Conservation (phyloP, 2,888 invertebrate species). For the Tenthredo amoena region DNA sequence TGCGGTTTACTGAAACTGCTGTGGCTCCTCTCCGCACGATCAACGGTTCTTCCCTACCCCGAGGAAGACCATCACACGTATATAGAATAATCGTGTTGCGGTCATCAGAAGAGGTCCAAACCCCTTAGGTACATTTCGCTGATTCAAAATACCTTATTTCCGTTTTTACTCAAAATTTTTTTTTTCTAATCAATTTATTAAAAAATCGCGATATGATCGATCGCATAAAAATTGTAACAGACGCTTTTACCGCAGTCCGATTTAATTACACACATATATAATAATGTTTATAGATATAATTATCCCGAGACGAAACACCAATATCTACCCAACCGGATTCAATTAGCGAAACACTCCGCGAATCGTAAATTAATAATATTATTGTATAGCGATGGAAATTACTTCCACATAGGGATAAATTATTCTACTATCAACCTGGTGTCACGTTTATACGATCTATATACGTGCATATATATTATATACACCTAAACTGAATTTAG, state of each 20-base stretch:
- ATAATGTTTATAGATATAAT: not conserved
- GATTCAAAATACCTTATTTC: not conserved
- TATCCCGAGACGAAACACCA: not conserved
- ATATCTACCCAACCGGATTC: not conserved
- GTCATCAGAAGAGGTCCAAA: not conserved
- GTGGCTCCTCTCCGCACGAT: not conserved
- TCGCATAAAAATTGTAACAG: no score
- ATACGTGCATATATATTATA: not conserved
- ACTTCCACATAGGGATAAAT: conserved; percentile 24
- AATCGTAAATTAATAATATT: conserved; percentile 41
- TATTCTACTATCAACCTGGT: not conserved
- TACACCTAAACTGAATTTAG: not conserved
- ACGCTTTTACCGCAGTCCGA: no score
- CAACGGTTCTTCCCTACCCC: not conserved
- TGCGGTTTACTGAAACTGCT: not conserved
- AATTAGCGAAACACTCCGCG: conserved; percentile 32
- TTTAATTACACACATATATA: not conserved
- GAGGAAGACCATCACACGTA: not conserved
- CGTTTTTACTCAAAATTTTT: no score
- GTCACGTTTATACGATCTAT: not conserved
- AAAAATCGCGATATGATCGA: no score
- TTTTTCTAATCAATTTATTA: not conserved
- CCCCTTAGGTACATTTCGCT: not conserved
- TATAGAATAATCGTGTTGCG: not conserved
- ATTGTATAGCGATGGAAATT: conserved; percentile 52